These are phyloP conservation scores for Scolopax mira DNA, from an alignment of 2,113 vertebrate genomes.

Conservation along the genomic window DNA sequence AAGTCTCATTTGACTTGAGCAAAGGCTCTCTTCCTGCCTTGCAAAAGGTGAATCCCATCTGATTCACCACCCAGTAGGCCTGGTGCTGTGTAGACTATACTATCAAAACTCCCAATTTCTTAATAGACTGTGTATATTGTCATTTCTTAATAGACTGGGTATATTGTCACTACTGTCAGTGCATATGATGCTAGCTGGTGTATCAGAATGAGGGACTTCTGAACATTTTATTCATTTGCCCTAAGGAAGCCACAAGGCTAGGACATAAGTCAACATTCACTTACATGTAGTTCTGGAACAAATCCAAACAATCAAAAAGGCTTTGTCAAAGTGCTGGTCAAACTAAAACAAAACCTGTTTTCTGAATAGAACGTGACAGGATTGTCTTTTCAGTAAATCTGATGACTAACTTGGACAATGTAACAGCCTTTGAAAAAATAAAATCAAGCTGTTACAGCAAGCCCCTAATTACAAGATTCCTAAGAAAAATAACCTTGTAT, in stretches of 20 bases:
- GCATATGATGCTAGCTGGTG: neutral
- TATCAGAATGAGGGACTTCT: neutral
- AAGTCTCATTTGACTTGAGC: neutral
- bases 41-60: neutral
- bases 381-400: neutral
- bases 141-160: neutral
- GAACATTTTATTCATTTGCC: neutral
- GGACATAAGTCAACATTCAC: neutral
- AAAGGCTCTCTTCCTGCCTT: rapidly evolving
- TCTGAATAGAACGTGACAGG: neutral
- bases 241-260: neutral
- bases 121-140: too few relatives aligned
- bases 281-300: neutral
- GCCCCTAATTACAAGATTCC: neutral
- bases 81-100: neutral
- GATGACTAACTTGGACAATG: neutral
- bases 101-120: rapidly evolving
- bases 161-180: neutral
- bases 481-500: neutral
- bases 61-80: neutral
- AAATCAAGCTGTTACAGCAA: neutral
- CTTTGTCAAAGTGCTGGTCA: neutral
- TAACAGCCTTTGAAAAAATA: neutral
- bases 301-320: neutral
- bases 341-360: neutral